A percentile compares a stretch with the other conserved stretches of the same genome.
Conservation (phyloP, 2,888 invertebrate genomes). For the Gryllus longicercus region DNA sequence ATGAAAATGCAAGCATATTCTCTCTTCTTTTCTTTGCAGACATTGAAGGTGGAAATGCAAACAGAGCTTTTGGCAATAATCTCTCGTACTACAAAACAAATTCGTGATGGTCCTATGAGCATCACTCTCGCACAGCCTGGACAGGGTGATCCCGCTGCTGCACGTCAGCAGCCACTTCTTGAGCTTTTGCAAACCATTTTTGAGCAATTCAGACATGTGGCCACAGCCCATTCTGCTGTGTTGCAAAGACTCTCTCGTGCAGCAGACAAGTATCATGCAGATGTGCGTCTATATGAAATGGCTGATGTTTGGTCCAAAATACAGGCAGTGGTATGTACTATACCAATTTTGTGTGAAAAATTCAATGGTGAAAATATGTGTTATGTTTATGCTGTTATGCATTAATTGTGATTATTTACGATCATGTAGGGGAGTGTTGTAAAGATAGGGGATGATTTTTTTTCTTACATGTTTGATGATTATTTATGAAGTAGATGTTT, state of each 20-base stretch:
- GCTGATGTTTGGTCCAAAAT: slow-evolving; percentile 86
- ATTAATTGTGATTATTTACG: no score
- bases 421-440: no score
- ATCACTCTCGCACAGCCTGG: neutral
- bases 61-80: slow-evolving; percentile 76
- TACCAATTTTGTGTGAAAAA: neutral
- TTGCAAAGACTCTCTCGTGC: slow-evolving; percentile 61
- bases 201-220: slow-evolving; percentile 77
- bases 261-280: slow-evolving; percentile 56
- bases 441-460: no score
- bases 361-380: no score
- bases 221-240: slow-evolving; percentile 69
- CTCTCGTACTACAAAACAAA: slow-evolving; percentile 72
- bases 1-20: no score
- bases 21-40: slow-evolving; percentile 51
- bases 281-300: slow-evolving; percentile 61
- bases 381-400: no score
- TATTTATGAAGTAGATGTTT: no score
- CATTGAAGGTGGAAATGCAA: slow-evolving; percentile 78
- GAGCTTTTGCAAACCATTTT: slow-evolving; percentile 72
- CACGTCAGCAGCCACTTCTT: slow-evolving; percentile 44
- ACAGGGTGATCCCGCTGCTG: slow-evolving; percentile 18
- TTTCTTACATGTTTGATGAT: no score
- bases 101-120: slow-evolving; percentile 43
- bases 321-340: slow-evolving; percentile 72